phyloP scores from a whole-genome alignment of 1,140 invertebrate genomes.

The Delia radicum region DNA sequence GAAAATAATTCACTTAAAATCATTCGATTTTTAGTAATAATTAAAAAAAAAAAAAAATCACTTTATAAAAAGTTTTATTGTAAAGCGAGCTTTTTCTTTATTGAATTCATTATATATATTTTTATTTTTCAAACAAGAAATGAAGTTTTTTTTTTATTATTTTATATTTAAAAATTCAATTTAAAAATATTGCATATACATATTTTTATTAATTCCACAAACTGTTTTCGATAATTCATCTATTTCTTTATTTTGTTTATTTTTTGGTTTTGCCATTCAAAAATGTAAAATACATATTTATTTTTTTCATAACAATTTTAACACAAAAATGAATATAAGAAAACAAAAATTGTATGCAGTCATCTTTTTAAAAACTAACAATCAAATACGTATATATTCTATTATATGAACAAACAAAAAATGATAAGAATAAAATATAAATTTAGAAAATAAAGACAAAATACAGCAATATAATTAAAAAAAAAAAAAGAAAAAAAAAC shows the following conservation, averaged over 20 bases:
- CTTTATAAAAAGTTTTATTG: too few species aligned
- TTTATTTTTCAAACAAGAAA: neutral
- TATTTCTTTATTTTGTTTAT: neutral
- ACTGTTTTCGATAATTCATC: neutral
- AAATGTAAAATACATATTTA: slow-evolving; percentile 17
- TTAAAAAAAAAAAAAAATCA: too few species aligned
- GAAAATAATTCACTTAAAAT: neutral
- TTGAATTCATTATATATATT: neutral
- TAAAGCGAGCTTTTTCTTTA: neutral
- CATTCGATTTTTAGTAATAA: too few species aligned
- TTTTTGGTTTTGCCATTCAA: neutral
- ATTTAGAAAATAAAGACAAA: slow-evolving; percentile 7
- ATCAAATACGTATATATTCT: neutral
- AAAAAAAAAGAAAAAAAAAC: neutral
- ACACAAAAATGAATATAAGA: neutral
- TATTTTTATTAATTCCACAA: neutral
- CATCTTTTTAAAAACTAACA: neutral
- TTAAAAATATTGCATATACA: neutral
- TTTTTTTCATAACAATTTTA: neutral
- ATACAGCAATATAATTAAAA: slow-evolving; percentile 6
- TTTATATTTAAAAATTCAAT: neutral
- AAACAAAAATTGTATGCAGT: neutral
- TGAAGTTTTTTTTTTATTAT: neutral
- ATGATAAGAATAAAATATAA: slow-evolving; percentile 16
- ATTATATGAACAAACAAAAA: neutral